These are phyloP conservation scores for Urocyon cinereoargenteus DNA, from an alignment of 2,797 vertebrate species.

Conservation along the genomic window DNA sequence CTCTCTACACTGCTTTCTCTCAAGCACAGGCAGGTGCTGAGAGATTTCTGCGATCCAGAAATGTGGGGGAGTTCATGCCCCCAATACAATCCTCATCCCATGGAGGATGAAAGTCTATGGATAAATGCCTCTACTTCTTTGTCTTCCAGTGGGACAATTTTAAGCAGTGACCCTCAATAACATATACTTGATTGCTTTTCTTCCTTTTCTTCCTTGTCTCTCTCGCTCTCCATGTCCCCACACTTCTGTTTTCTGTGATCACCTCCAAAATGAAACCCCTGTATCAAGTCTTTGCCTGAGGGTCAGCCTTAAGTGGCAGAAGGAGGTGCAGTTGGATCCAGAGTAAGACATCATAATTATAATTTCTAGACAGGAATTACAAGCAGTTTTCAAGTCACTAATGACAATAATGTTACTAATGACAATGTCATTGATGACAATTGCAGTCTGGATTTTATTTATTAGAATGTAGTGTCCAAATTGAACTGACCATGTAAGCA, in stretches of 20 bases:
- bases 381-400: constrained; percentile 28
- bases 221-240: neutral
- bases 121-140: neutral
- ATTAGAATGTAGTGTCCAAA: neutral
- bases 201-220: neutral
- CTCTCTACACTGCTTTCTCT: neutral
- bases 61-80: neutral
- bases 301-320: neutral
- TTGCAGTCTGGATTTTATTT: neutral
- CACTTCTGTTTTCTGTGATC: neutral
- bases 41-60: neutral
- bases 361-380: neutral
- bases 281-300: neutral
- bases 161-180: neutral
- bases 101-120: neutral
- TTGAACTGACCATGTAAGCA: neutral
- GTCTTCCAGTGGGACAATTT: neutral
- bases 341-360: neutral
- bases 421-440: neutral
- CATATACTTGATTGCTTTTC: neutral
- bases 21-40: neutral
- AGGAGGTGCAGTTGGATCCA: neutral
- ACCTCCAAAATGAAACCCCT: neutral
- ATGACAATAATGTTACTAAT: neutral
- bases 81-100: neutral